Conservation (phyloP, 2,888 invertebrate species). For the Lasius platythorax region DNA sequence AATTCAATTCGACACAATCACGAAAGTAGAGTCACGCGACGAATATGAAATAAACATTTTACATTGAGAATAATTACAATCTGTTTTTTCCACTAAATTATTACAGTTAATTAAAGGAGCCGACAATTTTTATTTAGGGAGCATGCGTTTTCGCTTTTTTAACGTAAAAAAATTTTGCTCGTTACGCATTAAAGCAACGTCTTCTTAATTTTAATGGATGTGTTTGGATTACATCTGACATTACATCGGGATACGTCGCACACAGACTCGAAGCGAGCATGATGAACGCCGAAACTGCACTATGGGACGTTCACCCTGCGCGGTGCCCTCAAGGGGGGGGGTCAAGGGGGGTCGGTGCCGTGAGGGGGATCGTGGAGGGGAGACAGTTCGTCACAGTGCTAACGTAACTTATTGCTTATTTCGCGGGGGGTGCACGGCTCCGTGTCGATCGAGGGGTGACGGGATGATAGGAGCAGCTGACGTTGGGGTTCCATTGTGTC, state of each 20-base stretch:
- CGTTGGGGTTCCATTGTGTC: conserved; percentile 80
- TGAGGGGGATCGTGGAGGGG: conserved; percentile 71
- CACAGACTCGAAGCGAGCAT: conserved; percentile 69
- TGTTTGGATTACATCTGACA: conserved; percentile 9
- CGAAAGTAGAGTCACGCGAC: conserved; percentile 2
- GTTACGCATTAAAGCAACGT: neutral
- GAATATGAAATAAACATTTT: neutral
- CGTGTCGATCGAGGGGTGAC: conserved; percentile 66
- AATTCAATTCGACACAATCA: neutral
- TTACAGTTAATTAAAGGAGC: neutral
- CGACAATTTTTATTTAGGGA: neutral
- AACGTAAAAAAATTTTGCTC: neutral
- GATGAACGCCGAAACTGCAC: conserved; percentile 74
- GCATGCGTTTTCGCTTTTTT: neutral
- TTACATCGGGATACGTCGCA: conserved; percentile 64
- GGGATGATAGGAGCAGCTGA: conserved; percentile 81
- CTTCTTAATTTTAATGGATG: neutral
- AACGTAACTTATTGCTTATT: conserved; percentile 85
- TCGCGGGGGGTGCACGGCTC: conserved; percentile 77
- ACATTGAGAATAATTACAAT: neutral
- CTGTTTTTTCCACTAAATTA: neutral
- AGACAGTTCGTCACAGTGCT: conserved; percentile 73
- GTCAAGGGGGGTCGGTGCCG: conserved; percentile 68
- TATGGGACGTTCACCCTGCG: conserved; percentile 73
- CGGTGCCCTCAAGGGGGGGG: conserved; percentile 60